A percentile compares a stretch with the other conserved stretches of the same genome.
phyloP scores from a whole-genome alignment of 2,888 invertebrate genomes.

The Eristalis pertinax region DNA sequence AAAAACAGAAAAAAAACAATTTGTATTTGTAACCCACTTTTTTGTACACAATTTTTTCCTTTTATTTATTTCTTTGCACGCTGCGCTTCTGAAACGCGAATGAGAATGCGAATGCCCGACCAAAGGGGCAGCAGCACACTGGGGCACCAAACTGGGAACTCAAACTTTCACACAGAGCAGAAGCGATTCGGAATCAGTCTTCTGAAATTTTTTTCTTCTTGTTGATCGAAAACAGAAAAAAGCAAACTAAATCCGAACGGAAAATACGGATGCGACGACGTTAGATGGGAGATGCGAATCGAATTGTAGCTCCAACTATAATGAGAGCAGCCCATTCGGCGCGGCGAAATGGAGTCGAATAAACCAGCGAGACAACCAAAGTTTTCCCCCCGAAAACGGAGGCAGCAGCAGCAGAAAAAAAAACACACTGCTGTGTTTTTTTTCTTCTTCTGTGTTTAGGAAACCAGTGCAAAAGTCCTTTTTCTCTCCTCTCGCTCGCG shows the following conservation, averaged over 20 bases:
- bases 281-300: slow-evolving; percentile 63
- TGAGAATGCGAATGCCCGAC: background rate
- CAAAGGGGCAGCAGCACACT: background rate
- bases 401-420: background rate
- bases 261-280: slow-evolving; percentile 50
- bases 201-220: background rate
- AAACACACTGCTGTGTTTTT: background rate
- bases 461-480: slow-evolving; percentile 49
- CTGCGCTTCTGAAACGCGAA: background rate
- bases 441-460: background rate
- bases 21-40: background rate
- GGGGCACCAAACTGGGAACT: background rate
- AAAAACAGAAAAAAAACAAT: slow-evolving; percentile 11
- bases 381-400: slow-evolving; percentile 29
- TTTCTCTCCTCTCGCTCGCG: slow-evolving; percentile 34
- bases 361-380: slow-evolving; percentile 27
- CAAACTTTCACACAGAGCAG: no score
- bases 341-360: slow-evolving; percentile 69
- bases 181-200: no score
- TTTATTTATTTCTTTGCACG: background rate
- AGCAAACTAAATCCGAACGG: slow-evolving; percentile 39
- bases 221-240: slow-evolving; percentile 11
- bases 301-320: slow-evolving; percentile 72
- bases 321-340: slow-evolving; percentile 66
- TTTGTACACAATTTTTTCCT: background rate